Evolutionary conservation across 1,140 invertebrate species (phyloP).

Genomic region (Atta texana): DNA sequence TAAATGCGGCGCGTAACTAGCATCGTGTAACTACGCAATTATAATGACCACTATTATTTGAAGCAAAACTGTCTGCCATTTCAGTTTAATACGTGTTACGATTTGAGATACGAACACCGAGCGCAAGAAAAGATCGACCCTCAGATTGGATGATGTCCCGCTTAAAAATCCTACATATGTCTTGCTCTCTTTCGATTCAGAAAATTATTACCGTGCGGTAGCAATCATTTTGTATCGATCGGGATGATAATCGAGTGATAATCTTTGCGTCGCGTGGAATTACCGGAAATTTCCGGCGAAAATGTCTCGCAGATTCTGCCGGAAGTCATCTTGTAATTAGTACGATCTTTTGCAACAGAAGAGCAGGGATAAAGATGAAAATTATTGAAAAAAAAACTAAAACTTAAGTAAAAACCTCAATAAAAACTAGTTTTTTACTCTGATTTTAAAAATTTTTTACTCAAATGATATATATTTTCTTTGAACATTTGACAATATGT

Average conservation of each 20-base stretch:
- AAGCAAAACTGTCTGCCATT: slow-evolving; percentile 13
- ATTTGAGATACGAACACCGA: background rate
- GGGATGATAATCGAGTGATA: slow-evolving; percentile 68
- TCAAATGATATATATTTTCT: too few species aligned
- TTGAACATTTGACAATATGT: too few species aligned
- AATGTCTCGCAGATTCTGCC: slow-evolving; percentile 45
- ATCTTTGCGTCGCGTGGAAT: slow-evolving; percentile 56
- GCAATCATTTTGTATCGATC: slow-evolving; percentile 61
- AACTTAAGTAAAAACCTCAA: too few species aligned
- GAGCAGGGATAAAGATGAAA: too few species aligned
- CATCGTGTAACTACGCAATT: slow-evolving; percentile 39
- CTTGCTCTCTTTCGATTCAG: slow-evolving; percentile 5
- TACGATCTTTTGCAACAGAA: background rate
- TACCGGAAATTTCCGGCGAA: slow-evolving; percentile 68
- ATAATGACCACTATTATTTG: slow-evolving; percentile 31
- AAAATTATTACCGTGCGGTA: slow-evolving; percentile 30
- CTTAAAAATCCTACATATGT: background rate
- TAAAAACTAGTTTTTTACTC: too few species aligned
- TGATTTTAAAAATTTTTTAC: too few species aligned
- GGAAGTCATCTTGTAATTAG: slow-evolving; percentile 68
- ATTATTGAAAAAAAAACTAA: too few species aligned
- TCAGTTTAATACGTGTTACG: slow-evolving; percentile 3
- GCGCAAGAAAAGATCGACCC: too few species aligned
- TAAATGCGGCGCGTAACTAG: slow-evolving; percentile 45
- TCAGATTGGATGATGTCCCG: background rate